phyloP scores from a whole-genome alignment of 1,140 invertebrate species.

The Megalonaias nervosa region DNA sequence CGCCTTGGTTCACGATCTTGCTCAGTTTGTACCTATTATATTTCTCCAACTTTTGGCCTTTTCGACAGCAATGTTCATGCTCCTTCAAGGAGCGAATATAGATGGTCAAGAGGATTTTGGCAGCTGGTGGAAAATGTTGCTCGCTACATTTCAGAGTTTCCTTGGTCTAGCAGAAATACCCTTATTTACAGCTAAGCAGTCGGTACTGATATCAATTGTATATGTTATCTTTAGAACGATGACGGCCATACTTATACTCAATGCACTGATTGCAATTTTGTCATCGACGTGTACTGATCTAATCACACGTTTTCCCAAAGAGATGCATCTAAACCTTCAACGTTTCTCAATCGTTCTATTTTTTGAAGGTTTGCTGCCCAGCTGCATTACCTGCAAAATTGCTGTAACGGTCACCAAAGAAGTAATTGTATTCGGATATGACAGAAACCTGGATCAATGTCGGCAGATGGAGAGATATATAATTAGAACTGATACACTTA shows the following conservation, averaged over 20 bases:
- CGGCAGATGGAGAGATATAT: too few species aligned
- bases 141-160: constrained; percentile 56
- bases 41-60: constrained; percentile 49
- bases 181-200: constrained; percentile 39
- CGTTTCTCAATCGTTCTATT: constrained; percentile 52
- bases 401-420: too few species aligned
- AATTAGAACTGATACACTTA: too few species aligned
- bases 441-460: too few species aligned
- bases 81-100: background rate
- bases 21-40: constrained; percentile 41
- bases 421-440: too few species aligned
- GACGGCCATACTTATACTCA: constrained; percentile 55
- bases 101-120: background rate
- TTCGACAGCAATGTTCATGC: too few species aligned
- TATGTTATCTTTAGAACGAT: constrained; percentile 49
- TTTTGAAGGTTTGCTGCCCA: constrained; percentile 47
- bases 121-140: too few species aligned
- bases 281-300: constrained; percentile 54
- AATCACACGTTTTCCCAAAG: constrained; percentile 33
- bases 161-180: constrained; percentile 50
- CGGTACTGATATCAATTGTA: constrained; percentile 40
- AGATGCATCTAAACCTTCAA: constrained; percentile 51
- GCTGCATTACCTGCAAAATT: too few species aligned
- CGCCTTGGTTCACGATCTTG: constrained; percentile 43
- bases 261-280: constrained; percentile 61